Conservation (phyloP, 1,140 invertebrate genomes). For the Zaprionus davidi region DNA sequence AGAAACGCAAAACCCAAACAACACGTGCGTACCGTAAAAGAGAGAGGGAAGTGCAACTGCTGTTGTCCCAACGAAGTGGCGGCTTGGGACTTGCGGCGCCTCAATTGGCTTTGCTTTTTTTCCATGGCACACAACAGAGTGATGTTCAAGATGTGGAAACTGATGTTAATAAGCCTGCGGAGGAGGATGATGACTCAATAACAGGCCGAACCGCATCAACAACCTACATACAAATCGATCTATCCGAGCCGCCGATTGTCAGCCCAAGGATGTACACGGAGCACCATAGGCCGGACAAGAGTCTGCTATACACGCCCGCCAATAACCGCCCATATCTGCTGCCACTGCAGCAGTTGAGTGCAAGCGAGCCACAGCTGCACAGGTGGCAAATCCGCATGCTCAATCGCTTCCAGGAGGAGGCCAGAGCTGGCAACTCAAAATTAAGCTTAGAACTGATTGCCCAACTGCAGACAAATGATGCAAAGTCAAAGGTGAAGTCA, state of each 20-base stretch:
- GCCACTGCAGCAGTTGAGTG: constrained; percentile 42
- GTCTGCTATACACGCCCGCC: constrained; percentile 49
- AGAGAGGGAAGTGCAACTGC: constrained; percentile 62
- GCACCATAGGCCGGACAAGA: constrained; percentile 47
- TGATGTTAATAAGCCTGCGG: not conserved
- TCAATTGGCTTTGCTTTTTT: constrained; percentile 55
- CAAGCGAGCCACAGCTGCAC: not conserved
- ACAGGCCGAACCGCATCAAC: constrained; percentile 20
- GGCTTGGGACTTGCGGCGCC: not conserved
- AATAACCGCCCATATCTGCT: constrained; percentile 27
- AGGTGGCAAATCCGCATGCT: constrained; percentile 56
- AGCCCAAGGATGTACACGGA: constrained; percentile 27
- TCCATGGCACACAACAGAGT: constrained; percentile 41
- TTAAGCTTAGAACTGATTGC: constrained; percentile 33
- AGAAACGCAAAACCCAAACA: constrained; percentile 63
- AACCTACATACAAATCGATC: constrained; percentile 70
- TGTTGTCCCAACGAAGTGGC: constrained; percentile 40
- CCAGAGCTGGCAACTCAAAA: constrained; percentile 34
- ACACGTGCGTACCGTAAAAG: constrained; percentile 57
- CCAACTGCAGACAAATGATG: constrained; percentile 23
- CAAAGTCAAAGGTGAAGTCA: not conserved
- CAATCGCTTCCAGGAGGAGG: constrained; percentile 69
- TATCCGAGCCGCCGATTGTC: constrained; percentile 51
- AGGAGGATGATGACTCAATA: constrained; percentile 28
- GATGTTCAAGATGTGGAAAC: not conserved